Conservation (phyloP, 2,113 vertebrate genomes). For the Isichthys henryi region DNA sequence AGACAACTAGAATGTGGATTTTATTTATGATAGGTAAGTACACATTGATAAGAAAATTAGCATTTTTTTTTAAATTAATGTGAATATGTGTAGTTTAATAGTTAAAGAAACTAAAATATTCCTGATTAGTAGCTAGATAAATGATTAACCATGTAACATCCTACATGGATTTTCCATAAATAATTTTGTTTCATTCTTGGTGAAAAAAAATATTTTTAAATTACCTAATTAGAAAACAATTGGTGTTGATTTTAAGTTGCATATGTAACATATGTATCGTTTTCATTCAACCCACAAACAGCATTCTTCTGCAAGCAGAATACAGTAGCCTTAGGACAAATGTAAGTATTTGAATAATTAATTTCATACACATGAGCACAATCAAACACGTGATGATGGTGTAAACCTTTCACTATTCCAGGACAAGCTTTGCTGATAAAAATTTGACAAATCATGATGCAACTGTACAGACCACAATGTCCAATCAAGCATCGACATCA, state of each 20-base stretch:
- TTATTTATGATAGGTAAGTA: background rate
- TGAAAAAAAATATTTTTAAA: background rate
- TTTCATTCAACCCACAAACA: background rate
- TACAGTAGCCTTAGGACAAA: background rate
- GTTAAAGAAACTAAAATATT: background rate
- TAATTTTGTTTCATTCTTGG: background rate
- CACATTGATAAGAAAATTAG: background rate
- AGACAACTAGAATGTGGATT: background rate
- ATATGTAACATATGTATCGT: background rate
- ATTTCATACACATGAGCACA: background rate
- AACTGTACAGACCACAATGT: too few species aligned
- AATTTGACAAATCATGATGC: too few species aligned
- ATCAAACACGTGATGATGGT: background rate
- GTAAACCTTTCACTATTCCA: too few species aligned
- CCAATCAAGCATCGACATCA: too few species aligned
- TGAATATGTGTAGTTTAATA: background rate
- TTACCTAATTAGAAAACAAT: background rate
- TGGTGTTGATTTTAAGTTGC: background rate
- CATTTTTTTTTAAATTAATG: background rate
- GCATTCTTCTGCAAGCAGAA: background rate
- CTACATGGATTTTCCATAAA: background rate
- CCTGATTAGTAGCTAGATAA: background rate
- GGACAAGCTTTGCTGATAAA: too few species aligned
- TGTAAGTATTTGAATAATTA: background rate
- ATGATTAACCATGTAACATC: background rate